phyloP scores from a whole-genome alignment of 2,888 invertebrate species.

The Scotopteryx bipunctaria region DNA sequence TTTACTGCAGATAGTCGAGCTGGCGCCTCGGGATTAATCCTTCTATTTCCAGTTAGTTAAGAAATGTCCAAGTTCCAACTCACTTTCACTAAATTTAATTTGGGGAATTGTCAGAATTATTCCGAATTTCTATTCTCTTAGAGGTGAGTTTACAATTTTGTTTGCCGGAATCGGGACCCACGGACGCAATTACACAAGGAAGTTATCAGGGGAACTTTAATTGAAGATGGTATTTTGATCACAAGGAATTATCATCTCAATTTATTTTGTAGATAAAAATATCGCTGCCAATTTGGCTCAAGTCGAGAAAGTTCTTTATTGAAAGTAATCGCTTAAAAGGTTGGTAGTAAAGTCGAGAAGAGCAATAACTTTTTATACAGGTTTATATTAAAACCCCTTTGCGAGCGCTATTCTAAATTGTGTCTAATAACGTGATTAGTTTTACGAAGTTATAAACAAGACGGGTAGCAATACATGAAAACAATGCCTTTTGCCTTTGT shows the following conservation, averaged over 20 bases:
- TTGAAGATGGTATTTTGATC: slow-evolving; percentile 7
- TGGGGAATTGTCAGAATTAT: slow-evolving; percentile 43
- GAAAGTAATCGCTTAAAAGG: slow-evolving; percentile 4
- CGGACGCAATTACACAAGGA: slow-evolving; percentile 17
- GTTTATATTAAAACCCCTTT: slow-evolving; percentile 10
- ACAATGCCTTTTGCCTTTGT: slow-evolving; percentile 29
- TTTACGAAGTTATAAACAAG: slow-evolving; percentile 19
- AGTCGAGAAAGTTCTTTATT: slow-evolving; percentile 6
- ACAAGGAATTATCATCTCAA: not conserved
- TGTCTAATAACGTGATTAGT: slow-evolving; percentile 19
- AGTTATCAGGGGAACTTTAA: slow-evolving; percentile 15
- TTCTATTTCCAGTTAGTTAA: slow-evolving; percentile 41
- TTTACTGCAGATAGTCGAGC: slow-evolving; percentile 28
- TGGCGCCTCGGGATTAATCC: slow-evolving; percentile 31
- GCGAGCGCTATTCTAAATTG: slow-evolving; percentile 10
- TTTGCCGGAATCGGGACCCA: slow-evolving; percentile 19
- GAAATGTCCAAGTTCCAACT: slow-evolving; percentile 38
- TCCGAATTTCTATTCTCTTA: slow-evolving; percentile 30
- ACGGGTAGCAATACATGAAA: slow-evolving; percentile 16
- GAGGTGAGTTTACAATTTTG: slow-evolving; percentile 20
- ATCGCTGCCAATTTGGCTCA: not conserved
- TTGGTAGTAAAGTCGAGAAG: slow-evolving; percentile 1
- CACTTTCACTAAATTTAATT: slow-evolving; percentile 44
- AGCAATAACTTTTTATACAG: slow-evolving; percentile 11
- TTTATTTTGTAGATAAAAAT: slow-evolving; percentile 2